Conservation (phyloP, 2,113 vertebrate species). For the Hemiprocne comata region DNA sequence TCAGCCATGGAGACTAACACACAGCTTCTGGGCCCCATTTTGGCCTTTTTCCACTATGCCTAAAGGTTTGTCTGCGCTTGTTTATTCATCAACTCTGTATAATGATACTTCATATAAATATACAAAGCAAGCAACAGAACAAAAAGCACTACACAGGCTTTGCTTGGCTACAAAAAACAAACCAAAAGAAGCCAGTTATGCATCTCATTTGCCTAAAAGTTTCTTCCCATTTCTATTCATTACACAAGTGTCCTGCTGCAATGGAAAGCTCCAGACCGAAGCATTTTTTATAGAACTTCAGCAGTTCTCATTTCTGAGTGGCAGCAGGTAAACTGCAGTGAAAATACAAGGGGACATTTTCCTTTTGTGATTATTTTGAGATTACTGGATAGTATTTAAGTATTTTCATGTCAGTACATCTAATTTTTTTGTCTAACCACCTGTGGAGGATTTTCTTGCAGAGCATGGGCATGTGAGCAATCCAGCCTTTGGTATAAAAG, state of each 20-base stretch:
- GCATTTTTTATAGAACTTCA: neutral
- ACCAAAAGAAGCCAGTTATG: neutral
- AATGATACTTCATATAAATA: neutral
- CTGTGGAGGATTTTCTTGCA: too few species aligned
- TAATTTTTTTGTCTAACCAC: neutral
- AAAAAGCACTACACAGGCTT: neutral
- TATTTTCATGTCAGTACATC: neutral
- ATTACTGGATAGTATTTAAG: neutral
- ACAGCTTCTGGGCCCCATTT: neutral
- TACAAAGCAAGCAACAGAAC: neutral
- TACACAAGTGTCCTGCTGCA: fast-evolving
- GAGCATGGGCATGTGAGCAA: too few species aligned
- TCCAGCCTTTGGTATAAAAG: too few species aligned
- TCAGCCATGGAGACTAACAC: neutral
- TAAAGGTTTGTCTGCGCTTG: neutral
- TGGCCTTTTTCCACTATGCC: neutral
- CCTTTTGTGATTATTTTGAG: neutral
- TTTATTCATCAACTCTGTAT: neutral
- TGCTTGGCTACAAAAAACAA: neutral
- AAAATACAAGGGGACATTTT: neutral
- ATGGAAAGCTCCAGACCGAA: neutral
- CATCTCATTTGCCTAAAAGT: neutral
- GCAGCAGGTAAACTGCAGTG: neutral
- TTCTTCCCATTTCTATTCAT: neutral
- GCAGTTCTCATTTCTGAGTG: neutral